Evolutionary conservation across 2,797 vertebrate species (phyloP).

Genomic region (Brotula barbata): DNA sequence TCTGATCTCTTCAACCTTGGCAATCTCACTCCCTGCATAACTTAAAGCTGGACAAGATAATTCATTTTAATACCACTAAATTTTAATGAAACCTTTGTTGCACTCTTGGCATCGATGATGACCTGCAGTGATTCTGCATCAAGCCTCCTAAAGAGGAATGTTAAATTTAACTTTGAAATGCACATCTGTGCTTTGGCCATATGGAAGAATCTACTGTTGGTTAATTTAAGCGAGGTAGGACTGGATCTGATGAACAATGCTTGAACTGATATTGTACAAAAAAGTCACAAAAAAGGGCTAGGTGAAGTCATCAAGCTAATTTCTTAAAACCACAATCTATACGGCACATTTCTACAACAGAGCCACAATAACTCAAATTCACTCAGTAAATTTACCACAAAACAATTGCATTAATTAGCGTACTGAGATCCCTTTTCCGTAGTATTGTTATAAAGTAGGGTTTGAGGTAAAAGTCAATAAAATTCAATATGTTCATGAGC

Average conservation of each 20-base stretch:
- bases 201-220: background rate
- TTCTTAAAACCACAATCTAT: too few species aligned
- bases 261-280: background rate
- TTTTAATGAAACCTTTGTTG: conserved; percentile 62
- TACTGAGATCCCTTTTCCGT: too few species aligned
- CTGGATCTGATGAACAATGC: background rate
- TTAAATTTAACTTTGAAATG: conserved; percentile 33
- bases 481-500: too few species aligned
- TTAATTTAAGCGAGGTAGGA: too few species aligned
- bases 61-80: conserved; percentile 57
- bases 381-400: too few species aligned
- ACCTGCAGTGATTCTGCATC: conserved; percentile 31
- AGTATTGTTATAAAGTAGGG: too few species aligned
- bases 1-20: conserved; percentile 41
- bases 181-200: background rate
- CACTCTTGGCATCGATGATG: conserved; percentile 47
- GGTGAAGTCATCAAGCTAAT: too few species aligned
- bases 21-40: conserved; percentile 29
- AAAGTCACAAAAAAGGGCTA: too few species aligned
- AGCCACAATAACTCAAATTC: too few species aligned
- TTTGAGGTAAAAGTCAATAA: too few species aligned
- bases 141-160: conserved; percentile 19
- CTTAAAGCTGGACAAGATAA: conserved; percentile 28
- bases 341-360: too few species aligned
- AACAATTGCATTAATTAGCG: too few species aligned